Percentiles rank a stretch among this genome's conserved stretches.
phyloP scores from a whole-genome alignment of 2,113 vertebrate genomes.

The Rattus rattus region DNA sequence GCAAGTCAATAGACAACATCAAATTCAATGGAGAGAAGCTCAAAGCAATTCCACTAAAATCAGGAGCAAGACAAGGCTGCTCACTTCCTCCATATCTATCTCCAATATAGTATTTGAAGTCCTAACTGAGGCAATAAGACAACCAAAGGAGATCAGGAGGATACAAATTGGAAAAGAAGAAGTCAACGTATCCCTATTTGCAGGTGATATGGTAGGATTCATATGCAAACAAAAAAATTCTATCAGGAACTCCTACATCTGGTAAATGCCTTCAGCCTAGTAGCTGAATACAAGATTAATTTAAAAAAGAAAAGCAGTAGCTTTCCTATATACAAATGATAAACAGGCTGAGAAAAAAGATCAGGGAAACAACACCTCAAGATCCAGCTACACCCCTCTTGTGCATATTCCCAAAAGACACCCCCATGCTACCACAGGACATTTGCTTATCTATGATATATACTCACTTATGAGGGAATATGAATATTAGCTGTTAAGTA shows the following conservation, averaged over 20 bases:
- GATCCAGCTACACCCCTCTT: not conserved
- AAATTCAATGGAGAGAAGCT: not conserved
- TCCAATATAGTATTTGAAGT: not conserved
- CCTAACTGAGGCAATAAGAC: not conserved
- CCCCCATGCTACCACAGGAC: not conserved
- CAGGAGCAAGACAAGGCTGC: not conserved
- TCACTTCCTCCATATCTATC: not conserved
- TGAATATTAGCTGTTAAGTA: not conserved
- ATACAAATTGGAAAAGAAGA: not conserved
- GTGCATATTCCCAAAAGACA: not conserved
- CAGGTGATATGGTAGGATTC: not conserved
- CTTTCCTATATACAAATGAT: not conserved
- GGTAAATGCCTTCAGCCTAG: not conserved
- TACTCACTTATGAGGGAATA: not conserved
- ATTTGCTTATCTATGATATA: not conserved
- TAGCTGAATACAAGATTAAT: not conserved
- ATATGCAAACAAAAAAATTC: not conserved
- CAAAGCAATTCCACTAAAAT: not conserved
- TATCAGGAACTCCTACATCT: not conserved
- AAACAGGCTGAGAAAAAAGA: not conserved
- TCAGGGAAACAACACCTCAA: not conserved
- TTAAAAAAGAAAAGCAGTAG: not conserved
- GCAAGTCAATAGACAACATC: not conserved
- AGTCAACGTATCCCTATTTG: not conserved
- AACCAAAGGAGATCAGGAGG: not conserved